Conservation (phyloP, 2,888 invertebrate species). For the Philaethria dido region DNA sequence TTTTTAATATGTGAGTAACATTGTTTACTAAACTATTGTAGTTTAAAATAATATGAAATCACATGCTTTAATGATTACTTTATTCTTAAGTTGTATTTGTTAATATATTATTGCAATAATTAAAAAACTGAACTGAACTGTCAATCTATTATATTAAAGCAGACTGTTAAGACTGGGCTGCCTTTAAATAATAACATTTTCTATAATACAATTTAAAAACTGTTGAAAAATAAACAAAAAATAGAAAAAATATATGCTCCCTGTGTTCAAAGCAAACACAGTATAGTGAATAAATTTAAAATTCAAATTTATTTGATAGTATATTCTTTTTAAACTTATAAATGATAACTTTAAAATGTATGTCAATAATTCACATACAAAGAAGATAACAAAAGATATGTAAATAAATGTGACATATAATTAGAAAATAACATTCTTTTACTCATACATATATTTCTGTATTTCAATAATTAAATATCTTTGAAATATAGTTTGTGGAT, state of each 20-base stretch:
- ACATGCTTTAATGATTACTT: not conserved
- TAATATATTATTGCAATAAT: too few species aligned
- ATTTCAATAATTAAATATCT: too few species aligned
- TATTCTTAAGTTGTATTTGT: too few species aligned
- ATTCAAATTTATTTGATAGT: too few species aligned
- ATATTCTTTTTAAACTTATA: not conserved
- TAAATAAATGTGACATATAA: not conserved
- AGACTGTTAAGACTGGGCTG: not conserved
- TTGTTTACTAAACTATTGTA: not conserved
- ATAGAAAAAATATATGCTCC: not conserved
- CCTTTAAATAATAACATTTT: not conserved
- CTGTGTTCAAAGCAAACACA: not conserved
- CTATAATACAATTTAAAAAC: not conserved
- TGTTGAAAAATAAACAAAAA: not conserved
- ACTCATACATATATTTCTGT: not conserved
- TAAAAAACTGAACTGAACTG: not conserved
- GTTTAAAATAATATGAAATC: not conserved
- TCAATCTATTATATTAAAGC: not conserved
- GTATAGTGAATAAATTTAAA: too few species aligned
- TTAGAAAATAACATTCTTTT: not conserved
- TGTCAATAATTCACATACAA: not conserved
- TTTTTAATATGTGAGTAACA: not conserved
- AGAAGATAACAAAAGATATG: conserved; percentile 1
- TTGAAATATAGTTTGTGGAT: too few species aligned
- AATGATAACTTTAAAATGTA: not conserved